A percentile compares a stretch with the other conserved stretches of the same genome.
phyloP scores from a whole-genome alignment of 2,797 vertebrate genomes.

The Bovichtus variegatus region DNA sequence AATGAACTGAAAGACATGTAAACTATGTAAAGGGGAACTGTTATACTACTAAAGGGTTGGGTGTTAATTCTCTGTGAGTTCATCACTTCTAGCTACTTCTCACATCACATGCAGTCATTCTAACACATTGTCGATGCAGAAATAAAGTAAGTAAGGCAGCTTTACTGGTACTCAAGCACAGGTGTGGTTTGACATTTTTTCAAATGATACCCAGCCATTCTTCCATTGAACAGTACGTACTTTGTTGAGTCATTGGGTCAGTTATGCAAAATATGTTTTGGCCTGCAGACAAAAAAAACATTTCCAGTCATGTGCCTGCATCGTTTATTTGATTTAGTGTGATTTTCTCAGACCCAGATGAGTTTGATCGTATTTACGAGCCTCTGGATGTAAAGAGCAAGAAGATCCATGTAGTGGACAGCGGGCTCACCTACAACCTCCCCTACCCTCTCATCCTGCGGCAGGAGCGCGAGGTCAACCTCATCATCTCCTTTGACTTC shows the following conservation, averaged over 20 bases:
- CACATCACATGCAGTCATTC: neutral
- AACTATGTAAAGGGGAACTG: neutral
- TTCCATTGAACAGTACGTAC: neutral
- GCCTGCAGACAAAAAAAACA: neutral
- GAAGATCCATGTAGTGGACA: constrained; percentile 98
- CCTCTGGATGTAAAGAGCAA: constrained; percentile 98
- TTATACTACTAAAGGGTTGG: neutral
- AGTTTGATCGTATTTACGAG: constrained; percentile 97
- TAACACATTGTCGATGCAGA: neutral
- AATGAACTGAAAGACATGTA: neutral
- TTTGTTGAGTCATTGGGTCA: neutral
- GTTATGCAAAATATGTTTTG: neutral
- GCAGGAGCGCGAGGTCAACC: constrained; percentile 92
- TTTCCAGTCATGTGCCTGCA: neutral
- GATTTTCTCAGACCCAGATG: constrained; percentile 90
- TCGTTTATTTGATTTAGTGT: neutral
- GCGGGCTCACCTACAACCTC: constrained; percentile 96
- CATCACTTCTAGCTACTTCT: neutral
- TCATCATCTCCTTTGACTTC: constrained; percentile 98
- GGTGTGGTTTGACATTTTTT: constrained; percentile 1
- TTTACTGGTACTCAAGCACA: neutral
- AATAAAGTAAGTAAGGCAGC: neutral
- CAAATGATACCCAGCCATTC: neutral
- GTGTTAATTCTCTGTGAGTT: neutral
- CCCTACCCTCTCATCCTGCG: constrained; percentile 95